Percentiles rank a stretch among this genome's conserved stretches.
Conservation (phyloP, 2,113 vertebrate species). For the Dipodomys ordii region DNA sequence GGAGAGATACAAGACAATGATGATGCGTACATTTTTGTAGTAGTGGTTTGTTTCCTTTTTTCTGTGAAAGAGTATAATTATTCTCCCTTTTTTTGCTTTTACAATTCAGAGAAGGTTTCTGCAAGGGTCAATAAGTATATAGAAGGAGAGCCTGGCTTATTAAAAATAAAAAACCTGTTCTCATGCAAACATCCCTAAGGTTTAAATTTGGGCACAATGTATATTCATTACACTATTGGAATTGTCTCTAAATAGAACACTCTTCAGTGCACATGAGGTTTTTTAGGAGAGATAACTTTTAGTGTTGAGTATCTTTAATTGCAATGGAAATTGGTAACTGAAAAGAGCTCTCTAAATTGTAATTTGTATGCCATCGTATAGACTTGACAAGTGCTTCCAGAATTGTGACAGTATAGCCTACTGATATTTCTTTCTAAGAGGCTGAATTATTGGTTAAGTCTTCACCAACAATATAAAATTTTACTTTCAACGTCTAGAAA, state of each 20-base stretch:
- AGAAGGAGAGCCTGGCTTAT: conserved; percentile 44
- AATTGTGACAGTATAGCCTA: conserved; percentile 50
- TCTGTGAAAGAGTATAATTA: neutral
- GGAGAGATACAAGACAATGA: fast-evolving
- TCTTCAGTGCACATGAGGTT: conserved; percentile 7
- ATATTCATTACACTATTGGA: conserved; percentile 15
- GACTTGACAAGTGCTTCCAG: conserved; percentile 48
- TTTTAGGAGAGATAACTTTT: conserved; percentile 53
- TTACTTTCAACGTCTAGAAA: conserved; percentile 52
- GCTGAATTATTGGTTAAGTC: conserved; percentile 41
- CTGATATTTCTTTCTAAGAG: conserved; percentile 59
- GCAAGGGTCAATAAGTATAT: neutral
- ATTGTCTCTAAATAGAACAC: conserved; percentile 28
- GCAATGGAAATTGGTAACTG: neutral
- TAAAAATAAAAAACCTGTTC: neutral
- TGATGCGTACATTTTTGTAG: neutral
- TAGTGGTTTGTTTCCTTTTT: neutral
- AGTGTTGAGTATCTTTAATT: conserved; percentile 53
- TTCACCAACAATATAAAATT: conserved; percentile 29
- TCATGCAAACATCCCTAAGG: conserved; percentile 26
- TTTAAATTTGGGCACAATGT: conserved; percentile 11
- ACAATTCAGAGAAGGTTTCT: conserved; percentile 7
- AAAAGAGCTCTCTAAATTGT: conserved; percentile 56
- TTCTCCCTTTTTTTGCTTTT: neutral
- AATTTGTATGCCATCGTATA: conserved; percentile 46